Base-by-base conservation (phyloP, 2,888 invertebrate species). In the Philaethria dido region DNA sequence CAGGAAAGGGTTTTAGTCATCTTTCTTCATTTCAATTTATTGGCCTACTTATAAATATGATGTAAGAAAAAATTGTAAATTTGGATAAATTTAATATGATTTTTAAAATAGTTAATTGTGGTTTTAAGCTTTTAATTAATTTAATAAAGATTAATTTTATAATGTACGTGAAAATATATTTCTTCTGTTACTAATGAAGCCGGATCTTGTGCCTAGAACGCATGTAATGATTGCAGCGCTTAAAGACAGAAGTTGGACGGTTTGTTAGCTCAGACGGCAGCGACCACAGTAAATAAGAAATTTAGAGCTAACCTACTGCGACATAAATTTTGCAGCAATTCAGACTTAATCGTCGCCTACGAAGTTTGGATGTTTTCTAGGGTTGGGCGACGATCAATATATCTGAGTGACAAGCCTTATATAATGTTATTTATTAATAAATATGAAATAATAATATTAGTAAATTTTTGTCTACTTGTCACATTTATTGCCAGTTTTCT, bases 301-400 rank as follows among this genome's bases (percentile, higher is more conserved):
- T 82, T 79, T 81, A 80, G 78, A 77, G 75, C 80, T 79, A 80
- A 78, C 78, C 78, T 78, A 80, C 79, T 78, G 79, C 80, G 82
- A 81, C 80, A 89, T 89, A 89, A 89, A 89, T 90, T 88, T 84
- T 75, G 78, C 80, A 80, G 86, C 88, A 89, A 88, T 89, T 89
- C 88, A 86, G 85, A 88, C 85, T 86, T 88, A 87, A 89, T 88
- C 84, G 89, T 80, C 78, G 84, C 84, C 85, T 83, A 86, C 85
- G 83, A 87, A 85, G 81, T 83, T 80, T 79, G 80, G 80, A 87
- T 88, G 87, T 89, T 87, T 83, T 80, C 77, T 73, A 70, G 78
- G 75, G 80, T 75, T 74, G 77, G 76, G 80, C 75, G 73, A 78
- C 87, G 86, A 86, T 88, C 86, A 80, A 88, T 86, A 84, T 70